Conservation (phyloP, 2,797 vertebrate species). For the Spondyliosoma cantharus region DNA sequence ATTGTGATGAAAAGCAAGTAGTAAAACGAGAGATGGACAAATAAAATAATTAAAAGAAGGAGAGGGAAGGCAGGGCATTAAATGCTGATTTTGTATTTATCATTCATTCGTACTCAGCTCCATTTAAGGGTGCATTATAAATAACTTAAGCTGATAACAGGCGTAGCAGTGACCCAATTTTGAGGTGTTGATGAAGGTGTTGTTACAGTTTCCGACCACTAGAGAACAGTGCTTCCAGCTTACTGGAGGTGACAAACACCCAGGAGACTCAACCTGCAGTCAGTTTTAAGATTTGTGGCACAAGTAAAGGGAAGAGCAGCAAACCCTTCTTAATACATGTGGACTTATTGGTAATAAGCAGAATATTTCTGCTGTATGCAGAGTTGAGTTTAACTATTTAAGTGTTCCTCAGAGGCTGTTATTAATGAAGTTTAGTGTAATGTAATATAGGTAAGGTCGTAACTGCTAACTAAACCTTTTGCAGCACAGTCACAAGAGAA, state of each 20-base stretch:
- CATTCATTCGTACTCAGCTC: constrained; percentile 39
- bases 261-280: constrained; percentile 2
- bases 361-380: not conserved
- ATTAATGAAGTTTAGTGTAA: not conserved
- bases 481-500: constrained; percentile 1
- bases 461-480: not conserved
- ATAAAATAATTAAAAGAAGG: constrained; percentile 79
- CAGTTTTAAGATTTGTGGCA: not conserved
- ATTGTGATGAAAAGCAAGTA: constrained; percentile 46
- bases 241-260: constrained; percentile 5
- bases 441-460: too few species aligned
- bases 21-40: constrained; percentile 61
- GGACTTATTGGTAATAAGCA: too few species aligned
- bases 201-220: constrained; percentile 67
- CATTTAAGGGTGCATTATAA: constrained; percentile 34
- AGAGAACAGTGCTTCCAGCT: constrained; percentile 58
- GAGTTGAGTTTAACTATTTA: not conserved
- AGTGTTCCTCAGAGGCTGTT: not conserved
- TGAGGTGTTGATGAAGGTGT: constrained; percentile 46
- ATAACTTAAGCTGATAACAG: constrained; percentile 44
- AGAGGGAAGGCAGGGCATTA: constrained; percentile 81
- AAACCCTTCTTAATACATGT: not conserved
- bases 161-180: constrained; percentile 41
- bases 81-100: constrained; percentile 73
- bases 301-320: not conserved